Percentiles rank a stretch among this genome's conserved stretches.
Conservation (phyloP, 2,113 vertebrate genomes). For the Spea bombifrons region DNA sequence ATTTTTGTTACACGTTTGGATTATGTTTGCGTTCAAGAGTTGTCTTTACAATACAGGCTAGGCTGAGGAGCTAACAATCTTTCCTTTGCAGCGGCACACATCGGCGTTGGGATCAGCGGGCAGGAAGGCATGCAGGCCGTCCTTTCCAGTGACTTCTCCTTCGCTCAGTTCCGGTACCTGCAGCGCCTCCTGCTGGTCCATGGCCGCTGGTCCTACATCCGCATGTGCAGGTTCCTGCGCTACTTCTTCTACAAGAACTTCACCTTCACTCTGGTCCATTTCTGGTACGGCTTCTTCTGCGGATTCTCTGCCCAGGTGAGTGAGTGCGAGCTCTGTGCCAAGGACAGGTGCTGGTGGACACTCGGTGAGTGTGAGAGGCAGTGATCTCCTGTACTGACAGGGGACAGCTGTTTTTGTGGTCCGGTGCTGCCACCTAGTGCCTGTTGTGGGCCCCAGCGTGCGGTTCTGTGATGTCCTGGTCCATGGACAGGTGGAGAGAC, state of each 20-base stretch:
- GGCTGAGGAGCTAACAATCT: not conserved
- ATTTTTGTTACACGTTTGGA: too few species aligned
- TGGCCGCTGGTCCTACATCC: slow-evolving; percentile 91
- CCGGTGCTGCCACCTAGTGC: not conserved
- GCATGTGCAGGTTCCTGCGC: slow-evolving; percentile 94
- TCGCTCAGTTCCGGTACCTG: slow-evolving; percentile 89
- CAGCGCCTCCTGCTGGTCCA: slow-evolving; percentile 92
- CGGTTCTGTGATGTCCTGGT: not conserved
- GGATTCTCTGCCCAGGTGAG: slow-evolving; percentile 94
- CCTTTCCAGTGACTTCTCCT: slow-evolving; percentile 86
- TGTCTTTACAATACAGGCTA: too few species aligned
- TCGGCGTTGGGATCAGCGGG: slow-evolving; percentile 89
- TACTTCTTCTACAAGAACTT: slow-evolving; percentile 99
- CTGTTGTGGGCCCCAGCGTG: not conserved
- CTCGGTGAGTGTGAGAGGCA: not conserved
- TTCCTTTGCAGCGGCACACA: slow-evolving; percentile 79
- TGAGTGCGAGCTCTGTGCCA: not conserved
- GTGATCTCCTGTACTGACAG: too few species aligned
- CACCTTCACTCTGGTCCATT: slow-evolving; percentile 89
- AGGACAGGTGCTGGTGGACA: not conserved
- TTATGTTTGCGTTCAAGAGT: too few species aligned
- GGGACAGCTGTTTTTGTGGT: not conserved
- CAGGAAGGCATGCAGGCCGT: slow-evolving; percentile 94
- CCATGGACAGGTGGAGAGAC: too few species aligned
- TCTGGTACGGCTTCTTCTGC: slow-evolving; percentile 94